A percentile compares a stretch with the other conserved stretches of the same genome.
Conservation (phyloP, 2,113 vertebrate species). For the Probosciger aterrimus region DNA sequence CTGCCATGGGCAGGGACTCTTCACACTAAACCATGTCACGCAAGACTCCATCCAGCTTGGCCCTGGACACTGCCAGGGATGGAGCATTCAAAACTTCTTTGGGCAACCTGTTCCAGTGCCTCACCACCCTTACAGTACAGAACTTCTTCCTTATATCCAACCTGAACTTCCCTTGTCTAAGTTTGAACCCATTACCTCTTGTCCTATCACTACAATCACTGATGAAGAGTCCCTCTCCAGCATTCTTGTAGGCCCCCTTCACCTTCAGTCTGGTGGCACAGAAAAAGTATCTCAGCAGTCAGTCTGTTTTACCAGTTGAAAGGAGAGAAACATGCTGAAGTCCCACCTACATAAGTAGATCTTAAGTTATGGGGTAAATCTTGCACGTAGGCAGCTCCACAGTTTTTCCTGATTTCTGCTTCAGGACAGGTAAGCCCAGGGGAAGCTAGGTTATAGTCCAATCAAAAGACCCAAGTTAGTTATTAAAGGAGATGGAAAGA, state of each 20-base stretch:
- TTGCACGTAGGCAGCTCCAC: not conserved
- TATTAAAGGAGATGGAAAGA: not conserved
- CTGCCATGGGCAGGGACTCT: not conserved
- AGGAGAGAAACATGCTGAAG: not conserved
- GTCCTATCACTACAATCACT: not conserved
- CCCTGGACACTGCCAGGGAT: not conserved
- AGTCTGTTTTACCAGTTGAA: not conserved
- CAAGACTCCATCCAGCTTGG: not conserved
- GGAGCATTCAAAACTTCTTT: not conserved
- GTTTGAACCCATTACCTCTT: not conserved
- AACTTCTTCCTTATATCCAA: not conserved
- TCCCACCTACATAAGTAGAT: not conserved
- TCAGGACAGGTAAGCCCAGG: not conserved
- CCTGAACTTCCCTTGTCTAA: not conserved
- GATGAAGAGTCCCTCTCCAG: not conserved
- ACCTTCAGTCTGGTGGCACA: not conserved
- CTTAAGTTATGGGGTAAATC: not conserved
- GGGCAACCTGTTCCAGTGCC: not conserved
- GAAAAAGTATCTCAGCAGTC: not conserved
- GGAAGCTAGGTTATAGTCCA: not conserved
- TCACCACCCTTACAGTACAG: not conserved
- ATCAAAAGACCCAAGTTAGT: not conserved
- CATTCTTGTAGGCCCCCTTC: not conserved
- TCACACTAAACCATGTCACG: not conserved
- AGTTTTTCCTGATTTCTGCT: not conserved